phyloP scores from a whole-genome alignment of 2,113 vertebrate species.

The Scomber scombrus region DNA sequence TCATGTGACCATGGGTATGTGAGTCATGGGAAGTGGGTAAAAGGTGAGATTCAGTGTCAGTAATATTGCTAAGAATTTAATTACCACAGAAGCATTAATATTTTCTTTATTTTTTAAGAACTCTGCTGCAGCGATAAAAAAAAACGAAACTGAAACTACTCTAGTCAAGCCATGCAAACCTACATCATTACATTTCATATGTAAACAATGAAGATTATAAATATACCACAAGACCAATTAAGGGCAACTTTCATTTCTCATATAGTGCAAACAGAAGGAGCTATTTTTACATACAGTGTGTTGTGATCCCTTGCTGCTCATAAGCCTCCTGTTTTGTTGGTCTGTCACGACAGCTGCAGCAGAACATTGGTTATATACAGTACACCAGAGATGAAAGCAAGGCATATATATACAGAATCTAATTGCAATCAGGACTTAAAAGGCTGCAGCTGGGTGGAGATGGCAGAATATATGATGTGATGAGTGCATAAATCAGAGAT shows the following conservation, averaged over 20 bases:
- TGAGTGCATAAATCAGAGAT: conserved; percentile 69
- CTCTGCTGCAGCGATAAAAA: no score
- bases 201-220: not conserved
- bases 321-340: conserved; percentile 25
- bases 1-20: conserved; percentile 33
- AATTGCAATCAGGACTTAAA: conserved; percentile 74
- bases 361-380: conserved; percentile 34
- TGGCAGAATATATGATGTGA: conserved; percentile 65
- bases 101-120: no score
- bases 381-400: conserved; percentile 55
- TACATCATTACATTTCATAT: conserved; percentile 6
- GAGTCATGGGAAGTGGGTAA: conserved; percentile 72
- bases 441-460: conserved; percentile 57
- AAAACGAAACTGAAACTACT: conserved; percentile 30
- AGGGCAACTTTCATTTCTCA: conserved; percentile 19
- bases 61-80: conserved; percentile 23
- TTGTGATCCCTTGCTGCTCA: conserved; percentile 16
- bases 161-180: not conserved
- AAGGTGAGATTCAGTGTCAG: conserved; percentile 52
- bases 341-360: conserved; percentile 36
- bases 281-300: conserved; percentile 21
- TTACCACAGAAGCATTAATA: conserved; percentile 22
- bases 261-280: not conserved
- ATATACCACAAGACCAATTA: conserved; percentile 21
- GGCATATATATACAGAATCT: conserved; percentile 46